Conservation (phyloP, 2,797 vertebrate species). For the Hypotaenidia okinawae region DNA sequence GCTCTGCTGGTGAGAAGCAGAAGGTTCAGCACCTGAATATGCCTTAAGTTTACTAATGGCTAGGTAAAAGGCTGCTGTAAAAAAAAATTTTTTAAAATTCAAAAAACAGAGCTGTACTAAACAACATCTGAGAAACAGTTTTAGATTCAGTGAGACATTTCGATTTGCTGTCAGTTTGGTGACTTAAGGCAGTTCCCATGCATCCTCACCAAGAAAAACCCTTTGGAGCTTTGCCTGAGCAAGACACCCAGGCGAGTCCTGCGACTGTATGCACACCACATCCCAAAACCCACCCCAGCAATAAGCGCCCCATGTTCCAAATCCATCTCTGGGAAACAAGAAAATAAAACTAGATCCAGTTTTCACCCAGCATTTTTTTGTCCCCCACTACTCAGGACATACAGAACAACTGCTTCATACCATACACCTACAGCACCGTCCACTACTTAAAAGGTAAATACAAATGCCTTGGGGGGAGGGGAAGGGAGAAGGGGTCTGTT, state of each 20-base stretch:
- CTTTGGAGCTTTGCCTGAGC: background rate
- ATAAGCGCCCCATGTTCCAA: background rate
- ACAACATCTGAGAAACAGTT: background rate
- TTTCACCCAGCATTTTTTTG: background rate
- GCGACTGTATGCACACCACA: accelerated
- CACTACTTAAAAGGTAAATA: background rate
- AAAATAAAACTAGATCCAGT: background rate
- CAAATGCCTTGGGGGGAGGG: background rate
- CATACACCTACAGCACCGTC: background rate
- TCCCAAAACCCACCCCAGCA: background rate
- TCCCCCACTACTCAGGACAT: background rate
- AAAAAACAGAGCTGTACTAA: background rate
- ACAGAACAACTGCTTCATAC: background rate
- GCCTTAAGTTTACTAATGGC: background rate
- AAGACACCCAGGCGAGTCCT: accelerated
- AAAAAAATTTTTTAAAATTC: background rate
- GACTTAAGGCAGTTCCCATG: background rate
- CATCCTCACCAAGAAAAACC: background rate
- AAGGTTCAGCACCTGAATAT: accelerated
- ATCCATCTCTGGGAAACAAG: background rate
- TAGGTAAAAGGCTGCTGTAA: slow-evolving; percentile 2
- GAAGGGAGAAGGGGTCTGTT: too few relatives aligned
- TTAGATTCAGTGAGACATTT: background rate
- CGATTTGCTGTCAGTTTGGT: slow-evolving; percentile 11
- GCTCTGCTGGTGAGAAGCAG: background rate